Percentiles rank a stretch among this genome's conserved stretches.
These are phyloP conservation scores for Novumbra hubbsi DNA, from an alignment of 2,797 vertebrate species.

Conservation along the genomic window DNA sequence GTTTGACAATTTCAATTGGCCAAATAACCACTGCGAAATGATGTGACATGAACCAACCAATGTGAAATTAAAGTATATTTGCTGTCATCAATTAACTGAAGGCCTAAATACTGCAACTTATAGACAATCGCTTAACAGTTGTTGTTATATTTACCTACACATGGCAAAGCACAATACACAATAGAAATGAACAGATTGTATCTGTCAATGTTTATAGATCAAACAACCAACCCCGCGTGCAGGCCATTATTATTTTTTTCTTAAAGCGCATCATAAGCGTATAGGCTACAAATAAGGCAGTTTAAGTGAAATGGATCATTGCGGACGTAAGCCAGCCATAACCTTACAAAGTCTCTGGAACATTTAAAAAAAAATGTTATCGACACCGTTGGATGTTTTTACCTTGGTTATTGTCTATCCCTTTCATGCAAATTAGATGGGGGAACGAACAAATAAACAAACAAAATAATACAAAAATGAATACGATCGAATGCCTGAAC, in stretches of 20 bases:
- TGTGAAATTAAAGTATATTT: not conserved
- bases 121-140: not conserved
- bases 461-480: too few species aligned
- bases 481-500: not conserved
- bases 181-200: not conserved
- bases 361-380: not conserved
- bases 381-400: not conserved
- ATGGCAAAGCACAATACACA: not conserved
- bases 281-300: not conserved
- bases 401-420: not conserved
- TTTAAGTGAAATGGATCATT: not conserved
- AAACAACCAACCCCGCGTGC: not conserved
- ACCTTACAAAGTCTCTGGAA: not conserved
- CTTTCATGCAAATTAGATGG: not conserved
- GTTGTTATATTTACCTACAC: constrained; percentile 2
- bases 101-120: not conserved
- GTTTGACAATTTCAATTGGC: not conserved
- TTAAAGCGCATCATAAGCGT: not conserved
- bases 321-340: not conserved
- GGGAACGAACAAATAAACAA: too few species aligned
- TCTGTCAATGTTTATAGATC: constrained; percentile 5
- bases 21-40: not conserved
- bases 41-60: too few species aligned
- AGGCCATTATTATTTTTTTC: not conserved
- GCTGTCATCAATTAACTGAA: not conserved